Base-by-base conservation (phyloP, 2,113 vertebrate genomes). In the Corythornis madagascariensis region DNA sequence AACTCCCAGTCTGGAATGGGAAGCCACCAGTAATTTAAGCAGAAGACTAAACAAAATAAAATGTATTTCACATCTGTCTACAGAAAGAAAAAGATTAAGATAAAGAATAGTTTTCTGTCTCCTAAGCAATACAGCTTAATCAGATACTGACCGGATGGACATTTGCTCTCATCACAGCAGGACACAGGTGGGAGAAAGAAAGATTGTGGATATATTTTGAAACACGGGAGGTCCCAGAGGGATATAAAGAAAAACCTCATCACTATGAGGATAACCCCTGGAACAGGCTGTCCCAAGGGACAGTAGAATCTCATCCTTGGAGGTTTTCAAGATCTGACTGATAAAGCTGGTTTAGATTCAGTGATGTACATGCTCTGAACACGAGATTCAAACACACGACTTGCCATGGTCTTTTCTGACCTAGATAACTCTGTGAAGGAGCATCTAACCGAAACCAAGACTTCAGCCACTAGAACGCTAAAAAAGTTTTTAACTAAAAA, bases 201-300 rank as follows among this genome's bases (percentile, higher is more conserved):
- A 75, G 38, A 42, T 52, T 17, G 5, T 2, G n/a, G 35, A 28
- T 7, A 0, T 2, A 7, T 2, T 4, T 2, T 64, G 33, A 72
- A 89, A 79, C 7, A 20, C 16, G 13, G 29, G 26, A 55, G 10
- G 14, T 85, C 53, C 40, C 66, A n/a, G 59, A 4, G 52, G 56
- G 38, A 45, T 76, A 7, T 24, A 42, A 55, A 48, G 40, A 31
- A 65, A 78, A 82, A 19, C 8, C 21, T 63, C 16, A 7, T 33
- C 20, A 11, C 35, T 61, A 16, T 29, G 60, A 93, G 64, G 42
- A 60, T 26, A 70, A 61, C 24, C 35, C 33, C 45, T 59, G 50
- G 43, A 64, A 52, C 12, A 67, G 42, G 42, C 14, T 67, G 47
- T 16, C 56, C 70, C 4, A 4, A 50, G 31, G 76, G 35, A 69